phyloP scores from a whole-genome alignment of 2,797 vertebrate species.

The Graptemys geographica region DNA sequence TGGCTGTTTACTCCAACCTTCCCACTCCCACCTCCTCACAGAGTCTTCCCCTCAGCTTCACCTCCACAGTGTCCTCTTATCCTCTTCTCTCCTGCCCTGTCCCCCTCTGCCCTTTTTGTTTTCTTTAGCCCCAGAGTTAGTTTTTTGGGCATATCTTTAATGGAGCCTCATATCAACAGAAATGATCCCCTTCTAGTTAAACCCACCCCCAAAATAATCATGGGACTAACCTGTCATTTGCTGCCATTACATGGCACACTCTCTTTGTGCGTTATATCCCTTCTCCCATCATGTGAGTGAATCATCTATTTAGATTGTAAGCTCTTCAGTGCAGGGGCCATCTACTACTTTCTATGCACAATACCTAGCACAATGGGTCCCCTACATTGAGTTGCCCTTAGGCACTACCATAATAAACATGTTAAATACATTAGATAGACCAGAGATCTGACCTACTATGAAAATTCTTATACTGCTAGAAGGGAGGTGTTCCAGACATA shows the following conservation, averaged over 20 bases:
- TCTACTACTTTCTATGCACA: not conserved
- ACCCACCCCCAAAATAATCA: not conserved
- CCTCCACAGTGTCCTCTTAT: not conserved
- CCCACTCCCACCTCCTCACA: not conserved
- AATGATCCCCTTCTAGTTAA: not conserved
- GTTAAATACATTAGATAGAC: not conserved
- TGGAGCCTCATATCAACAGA: not conserved
- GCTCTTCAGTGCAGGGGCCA: not conserved
- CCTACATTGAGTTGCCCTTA: not conserved
- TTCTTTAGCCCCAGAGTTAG: not conserved
- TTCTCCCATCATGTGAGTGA: not conserved
- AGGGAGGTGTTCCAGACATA: accelerated
- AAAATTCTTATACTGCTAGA: not conserved
- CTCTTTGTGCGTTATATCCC: not conserved
- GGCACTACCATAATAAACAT: not conserved
- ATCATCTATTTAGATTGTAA: not conserved
- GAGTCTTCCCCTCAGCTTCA: not conserved
- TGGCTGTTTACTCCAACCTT: no score
- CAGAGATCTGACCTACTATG: not conserved
- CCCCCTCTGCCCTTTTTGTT: not conserved
- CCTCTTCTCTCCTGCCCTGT: not conserved
- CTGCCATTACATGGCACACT: not conserved
- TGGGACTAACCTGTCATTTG: not conserved
- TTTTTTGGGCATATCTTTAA: not conserved
- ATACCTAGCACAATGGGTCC: not conserved